These are phyloP conservation scores for Onychorhynchus coronatus DNA, from an alignment of 2,113 vertebrate genomes.

Conservation along the genomic window DNA sequence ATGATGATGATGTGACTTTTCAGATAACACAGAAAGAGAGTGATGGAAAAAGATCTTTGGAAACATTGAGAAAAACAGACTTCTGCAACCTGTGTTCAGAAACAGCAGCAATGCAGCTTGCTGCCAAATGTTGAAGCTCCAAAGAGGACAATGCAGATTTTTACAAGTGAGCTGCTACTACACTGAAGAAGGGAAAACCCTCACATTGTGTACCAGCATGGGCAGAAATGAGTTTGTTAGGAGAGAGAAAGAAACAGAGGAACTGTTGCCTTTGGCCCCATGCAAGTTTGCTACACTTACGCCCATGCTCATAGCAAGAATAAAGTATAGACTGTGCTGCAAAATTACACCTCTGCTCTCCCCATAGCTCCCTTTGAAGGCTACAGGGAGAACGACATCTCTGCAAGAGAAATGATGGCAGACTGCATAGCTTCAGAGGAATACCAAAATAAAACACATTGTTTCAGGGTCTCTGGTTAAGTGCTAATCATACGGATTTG, in stretches of 20 bases:
- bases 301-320: background rate
- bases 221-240: background rate
- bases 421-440: background rate
- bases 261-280: background rate
- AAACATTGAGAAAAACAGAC: background rate
- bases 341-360: background rate
- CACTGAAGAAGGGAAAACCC: background rate
- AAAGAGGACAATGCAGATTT: background rate
- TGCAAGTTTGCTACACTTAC: background rate
- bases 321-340: background rate
- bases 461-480: constrained; percentile 29
- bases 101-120: background rate
- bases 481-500: constrained; percentile 46
- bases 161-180: background rate
- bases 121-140: background rate
- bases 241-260: background rate
- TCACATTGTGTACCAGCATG: background rate
- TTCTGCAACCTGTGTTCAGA: background rate
- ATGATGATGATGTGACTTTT: background rate
- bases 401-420: background rate
- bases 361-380: background rate
- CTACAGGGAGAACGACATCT: background rate
- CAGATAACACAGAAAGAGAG: background rate
- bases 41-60: background rate
- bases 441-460: background rate